Base-by-base conservation (phyloP, 1,140 invertebrate species). In the Caenorhabditis tropicalis region DNA sequence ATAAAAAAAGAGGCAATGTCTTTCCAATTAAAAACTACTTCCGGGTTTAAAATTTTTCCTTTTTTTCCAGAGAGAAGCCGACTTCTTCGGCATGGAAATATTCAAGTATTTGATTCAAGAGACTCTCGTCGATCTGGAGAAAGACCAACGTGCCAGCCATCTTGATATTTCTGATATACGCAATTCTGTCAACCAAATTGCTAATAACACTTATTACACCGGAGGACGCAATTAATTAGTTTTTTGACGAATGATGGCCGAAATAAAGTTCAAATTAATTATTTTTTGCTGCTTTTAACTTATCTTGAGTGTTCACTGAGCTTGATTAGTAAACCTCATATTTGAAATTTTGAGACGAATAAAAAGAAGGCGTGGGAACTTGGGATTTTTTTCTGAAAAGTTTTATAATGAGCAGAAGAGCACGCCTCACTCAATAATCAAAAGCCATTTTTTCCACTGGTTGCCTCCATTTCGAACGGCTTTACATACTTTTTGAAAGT, bases 21-120 rank as follows among this genome's bases (percentile, higher is more conserved):
- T 29, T 79, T 46, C 43, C 10, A 46, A 16, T 15, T 9, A 7
- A 36, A 16, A 1, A 65, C n/a, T 7, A 36, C 58, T 33, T 65
- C 29, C 39, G 9, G 33, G 16, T 4, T 6, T 1, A n/a, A 16
- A 21, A 24, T 39, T 82, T 31, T 48, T 15, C 15, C 51, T 27
- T 56, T 49, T 49, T 36, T 65, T 82, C 3, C 56, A 82, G 82
- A 70, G 82, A 82, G 82, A 82, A 82, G 36, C 82, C 1, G 82
- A 82, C 15, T 82, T 82, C 60, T 82, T 82, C 16, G 82, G 82
- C 39, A 46, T 82, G 82, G 58, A 82, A 24, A 27, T 48, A n/a
- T 60, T 82, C 56, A 74, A 43, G 36, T 74, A 43, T n/a, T 21
- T 74, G 5, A 43, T 74, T 74, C 65, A 74, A 74, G 65, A 74